Percentiles rank a stretch among this genome's conserved stretches.
Conservation (phyloP, 2,113 vertebrate genomes). For the Upupa epops region DNA sequence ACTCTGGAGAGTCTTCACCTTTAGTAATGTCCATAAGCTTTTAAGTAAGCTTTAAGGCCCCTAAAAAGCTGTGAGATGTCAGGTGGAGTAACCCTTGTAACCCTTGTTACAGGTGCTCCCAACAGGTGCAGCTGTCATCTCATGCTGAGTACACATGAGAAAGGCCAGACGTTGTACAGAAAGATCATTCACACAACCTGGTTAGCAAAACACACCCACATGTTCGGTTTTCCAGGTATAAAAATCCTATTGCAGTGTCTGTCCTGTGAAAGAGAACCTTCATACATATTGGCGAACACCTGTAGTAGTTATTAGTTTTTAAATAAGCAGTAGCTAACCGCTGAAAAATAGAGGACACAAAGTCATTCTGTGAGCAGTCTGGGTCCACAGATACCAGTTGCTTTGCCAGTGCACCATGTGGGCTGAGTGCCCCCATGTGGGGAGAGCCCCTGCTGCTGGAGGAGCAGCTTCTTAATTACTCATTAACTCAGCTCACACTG, state of each 20-base stretch:
- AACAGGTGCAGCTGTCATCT: neutral
- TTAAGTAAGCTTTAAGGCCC: neutral
- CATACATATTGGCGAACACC: rapidly evolving
- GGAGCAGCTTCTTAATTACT: neutral
- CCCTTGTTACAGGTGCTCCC: neutral
- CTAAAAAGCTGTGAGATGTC: neutral
- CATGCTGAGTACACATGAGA: rapidly evolving
- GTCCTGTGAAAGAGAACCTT: neutral
- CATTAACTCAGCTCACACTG: neutral
- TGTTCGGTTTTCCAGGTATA: neutral
- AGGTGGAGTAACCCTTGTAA: no score
- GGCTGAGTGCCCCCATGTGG: slow-evolving; percentile 52
- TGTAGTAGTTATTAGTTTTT: neutral
- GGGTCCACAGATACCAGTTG: neutral
- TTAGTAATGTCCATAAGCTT: neutral
- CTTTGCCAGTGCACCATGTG: neutral
- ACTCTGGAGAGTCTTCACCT: neutral
- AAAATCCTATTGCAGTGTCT: neutral
- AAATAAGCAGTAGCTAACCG: neutral
- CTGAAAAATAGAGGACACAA: neutral
- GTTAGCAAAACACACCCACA: neutral
- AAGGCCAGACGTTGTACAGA: neutral
- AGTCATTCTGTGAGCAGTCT: no score
- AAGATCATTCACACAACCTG: neutral
- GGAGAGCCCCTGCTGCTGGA: rapidly evolving